These are phyloP conservation scores for Lasioglossum zephyrum DNA, from an alignment of 2,888 invertebrate genomes.

Conservation along the genomic window DNA sequence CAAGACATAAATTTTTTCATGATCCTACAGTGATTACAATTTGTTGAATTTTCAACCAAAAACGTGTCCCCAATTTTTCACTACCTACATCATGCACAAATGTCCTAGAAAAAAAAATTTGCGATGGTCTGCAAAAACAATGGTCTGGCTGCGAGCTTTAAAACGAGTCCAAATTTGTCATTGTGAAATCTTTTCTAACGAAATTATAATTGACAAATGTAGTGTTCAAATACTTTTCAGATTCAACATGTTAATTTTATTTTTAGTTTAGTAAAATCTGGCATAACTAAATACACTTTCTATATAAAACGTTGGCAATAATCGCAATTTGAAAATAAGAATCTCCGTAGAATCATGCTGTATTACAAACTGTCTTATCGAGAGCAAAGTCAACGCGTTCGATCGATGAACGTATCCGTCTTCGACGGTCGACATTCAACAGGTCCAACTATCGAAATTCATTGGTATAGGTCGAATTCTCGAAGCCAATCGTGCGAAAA, in stretches of 20 bases:
- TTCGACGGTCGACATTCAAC: conserved; percentile 53
- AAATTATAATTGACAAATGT: not conserved
- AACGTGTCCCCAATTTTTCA: no score
- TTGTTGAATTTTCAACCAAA: no score
- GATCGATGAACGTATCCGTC: conserved; percentile 47
- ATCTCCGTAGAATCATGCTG: conserved; percentile 16
- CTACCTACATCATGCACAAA: not conserved
- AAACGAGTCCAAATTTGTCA: not conserved
- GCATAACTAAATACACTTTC: not conserved
- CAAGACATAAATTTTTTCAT: not conserved
- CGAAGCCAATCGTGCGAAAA: conserved; percentile 25
- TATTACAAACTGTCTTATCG: conserved; percentile 19
- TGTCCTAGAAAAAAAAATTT: no score
- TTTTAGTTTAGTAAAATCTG: not conserved
- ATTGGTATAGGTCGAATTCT: conserved; percentile 39
- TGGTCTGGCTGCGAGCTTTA: no score
- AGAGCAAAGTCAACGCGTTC: conserved; percentile 31
- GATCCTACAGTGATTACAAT: not conserved
- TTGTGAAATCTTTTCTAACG: not conserved
- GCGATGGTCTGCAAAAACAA: no score
- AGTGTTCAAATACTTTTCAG: not conserved
- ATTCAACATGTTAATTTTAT: not conserved
- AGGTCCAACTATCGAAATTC: conserved; percentile 64
- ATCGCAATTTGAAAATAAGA: not conserved
- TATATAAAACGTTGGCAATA: not conserved